These are phyloP conservation scores for Pachycephus smyrnensis DNA, from an alignment of 2,888 invertebrate genomes.

Conservation along the genomic window DNA sequence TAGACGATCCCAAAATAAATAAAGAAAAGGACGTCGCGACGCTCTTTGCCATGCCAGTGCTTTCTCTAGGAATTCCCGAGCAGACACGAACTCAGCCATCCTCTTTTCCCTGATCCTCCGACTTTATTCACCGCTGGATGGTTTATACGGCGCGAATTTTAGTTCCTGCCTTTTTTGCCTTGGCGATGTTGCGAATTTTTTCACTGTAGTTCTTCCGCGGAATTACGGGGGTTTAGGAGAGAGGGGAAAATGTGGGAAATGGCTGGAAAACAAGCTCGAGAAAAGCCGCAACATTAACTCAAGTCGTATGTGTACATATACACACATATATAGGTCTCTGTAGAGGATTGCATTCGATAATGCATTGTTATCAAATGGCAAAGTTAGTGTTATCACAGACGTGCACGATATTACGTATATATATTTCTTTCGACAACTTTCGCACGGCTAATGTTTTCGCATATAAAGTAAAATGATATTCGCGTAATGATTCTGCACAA, in stretches of 20 bases:
- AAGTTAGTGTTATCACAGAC: not conserved
- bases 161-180: not conserved
- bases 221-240: not conserved
- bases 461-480: conserved; percentile 13
- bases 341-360: too few relatives aligned
- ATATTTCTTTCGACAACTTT: not conserved
- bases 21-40: not conserved
- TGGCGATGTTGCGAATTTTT: not conserved
- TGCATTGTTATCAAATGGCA: not conserved
- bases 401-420: not conserved
- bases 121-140: not conserved
- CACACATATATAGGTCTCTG: too few relatives aligned
- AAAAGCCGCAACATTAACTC: not conserved
- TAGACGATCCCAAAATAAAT: not conserved
- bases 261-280: not conserved
- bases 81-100: not conserved
- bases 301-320: not conserved
- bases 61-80: not conserved
- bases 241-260: not conserved
- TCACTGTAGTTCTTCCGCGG: not conserved
- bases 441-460: not conserved
- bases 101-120: not conserved
- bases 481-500: not conserved
- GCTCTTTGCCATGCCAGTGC: not conserved
- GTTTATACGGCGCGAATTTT: not conserved